Evolutionary conservation across 2,113 vertebrate genomes (phyloP).

Genomic region (Atherinomorus stipes): DNA sequence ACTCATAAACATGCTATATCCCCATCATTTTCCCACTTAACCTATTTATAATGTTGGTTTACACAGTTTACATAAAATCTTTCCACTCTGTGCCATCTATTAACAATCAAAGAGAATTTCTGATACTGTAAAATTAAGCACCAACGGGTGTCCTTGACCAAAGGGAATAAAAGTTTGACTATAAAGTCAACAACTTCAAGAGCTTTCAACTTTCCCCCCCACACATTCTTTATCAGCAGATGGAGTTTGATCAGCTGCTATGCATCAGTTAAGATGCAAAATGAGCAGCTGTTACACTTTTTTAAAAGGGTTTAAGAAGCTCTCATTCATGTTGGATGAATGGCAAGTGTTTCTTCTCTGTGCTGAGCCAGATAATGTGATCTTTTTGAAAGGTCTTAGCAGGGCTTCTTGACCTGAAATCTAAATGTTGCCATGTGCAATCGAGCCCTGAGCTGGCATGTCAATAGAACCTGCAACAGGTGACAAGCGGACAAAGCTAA

Average conservation of each 20-base stretch:
- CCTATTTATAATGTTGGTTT: not conserved
- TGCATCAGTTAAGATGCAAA: not conserved
- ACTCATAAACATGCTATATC: not conserved
- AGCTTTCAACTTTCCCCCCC: not conserved
- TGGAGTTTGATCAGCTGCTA: constrained; percentile 4
- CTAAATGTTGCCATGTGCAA: too few relatives aligned
- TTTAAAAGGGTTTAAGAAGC: not conserved
- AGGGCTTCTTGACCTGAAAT: not conserved
- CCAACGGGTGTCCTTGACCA: not conserved
- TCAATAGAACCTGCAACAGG: too few relatives aligned
- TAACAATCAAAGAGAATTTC: constrained; percentile 11
- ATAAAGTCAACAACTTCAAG: not conserved
- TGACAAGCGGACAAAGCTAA: too few relatives aligned
- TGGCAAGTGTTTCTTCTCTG: not conserved
- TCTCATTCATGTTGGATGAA: not conserved
- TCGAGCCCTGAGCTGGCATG: too few relatives aligned
- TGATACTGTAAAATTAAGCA: constrained; percentile 10
- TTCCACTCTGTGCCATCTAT: not conserved
- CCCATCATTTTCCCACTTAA: not conserved
- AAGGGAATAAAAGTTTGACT: not conserved
- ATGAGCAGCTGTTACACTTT: not conserved
- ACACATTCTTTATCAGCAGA: constrained; percentile 1
- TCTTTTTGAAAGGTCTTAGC: not conserved
- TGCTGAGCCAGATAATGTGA: not conserved
- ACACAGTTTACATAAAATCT: not conserved